Evolutionary conservation across 1,140 invertebrate genomes (phyloP), one percentile per base, ranked within the genome.

Genomic region (Euglossa dilemma): DNA sequence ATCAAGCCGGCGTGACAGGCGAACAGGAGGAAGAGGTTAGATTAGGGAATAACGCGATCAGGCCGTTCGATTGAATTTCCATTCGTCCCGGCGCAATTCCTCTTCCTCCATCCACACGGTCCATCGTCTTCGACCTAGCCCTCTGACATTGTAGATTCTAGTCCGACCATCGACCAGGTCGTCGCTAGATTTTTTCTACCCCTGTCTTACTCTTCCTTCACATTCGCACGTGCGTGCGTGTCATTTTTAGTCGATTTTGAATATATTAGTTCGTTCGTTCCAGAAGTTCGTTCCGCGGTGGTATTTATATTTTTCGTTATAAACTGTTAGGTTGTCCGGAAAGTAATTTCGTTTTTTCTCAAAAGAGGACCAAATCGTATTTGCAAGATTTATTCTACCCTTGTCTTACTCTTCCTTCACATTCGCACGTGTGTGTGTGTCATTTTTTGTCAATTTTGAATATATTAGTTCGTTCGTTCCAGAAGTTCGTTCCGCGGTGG

Each of bases 61-160:
- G 64, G 28, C n/a, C 43, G 66, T 87, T 67, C 78, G 74, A 91
- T 91, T 85, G 83, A 84, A 86, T 89, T 89, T 89, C 77, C 82
- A 84, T 79, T 90, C 59, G 63, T 61, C 61, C 36, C 36, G 54
- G 54, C 52, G 52, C 66, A 84, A 89, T 86, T 86, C 54, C 56
- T 74, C 54, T 54, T 69, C 11, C 76, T 72, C 45, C 52, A 56
- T 80, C 56, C 61, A 63, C 61, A 7, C 28, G 28, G 61, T 20
- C 61, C 61, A 52, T 76, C 80, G 50, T 72, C 82, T 77, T 87
- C 59, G 36, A 66, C 61, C 61, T 56, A 36, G 50, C 28, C 36
- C 54, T 43, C 63, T 47, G 45, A 28, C 57, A 87, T 87, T 79
- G 85, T 75, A n/a, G 56, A 54, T 64, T 56, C 71, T 63, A 79